phyloP scores from a whole-genome alignment of 2,888 invertebrate species.

The Phaonia tiefii region DNA sequence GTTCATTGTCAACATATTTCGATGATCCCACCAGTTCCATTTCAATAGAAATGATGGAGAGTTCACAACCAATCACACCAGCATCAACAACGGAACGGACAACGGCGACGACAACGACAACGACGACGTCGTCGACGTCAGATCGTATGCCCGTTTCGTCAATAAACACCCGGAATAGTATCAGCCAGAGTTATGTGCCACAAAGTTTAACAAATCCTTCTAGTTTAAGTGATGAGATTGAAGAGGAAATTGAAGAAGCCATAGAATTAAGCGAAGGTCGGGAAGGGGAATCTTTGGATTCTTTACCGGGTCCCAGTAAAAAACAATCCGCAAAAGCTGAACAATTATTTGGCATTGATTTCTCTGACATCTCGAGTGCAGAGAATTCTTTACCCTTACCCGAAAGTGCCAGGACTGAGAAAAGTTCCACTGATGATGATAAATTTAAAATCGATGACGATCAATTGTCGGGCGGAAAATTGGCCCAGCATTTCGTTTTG shows the following conservation, averaged over 20 bases:
- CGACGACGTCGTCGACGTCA: slow-evolving; percentile 64
- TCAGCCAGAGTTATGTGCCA: slow-evolving; percentile 74
- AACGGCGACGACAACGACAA: slow-evolving; percentile 53
- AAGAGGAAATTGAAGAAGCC: slow-evolving; percentile 80
- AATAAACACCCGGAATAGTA: slow-evolving; percentile 61
- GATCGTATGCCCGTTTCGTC: slow-evolving; percentile 54
- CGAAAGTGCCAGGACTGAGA: slow-evolving; percentile 51
- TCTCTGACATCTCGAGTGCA: slow-evolving; percentile 51
- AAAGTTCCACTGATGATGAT: slow-evolving; percentile 66
- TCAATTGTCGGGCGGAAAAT: slow-evolving; percentile 77
- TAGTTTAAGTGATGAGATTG: slow-evolving; percentile 68
- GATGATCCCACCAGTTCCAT: slow-evolving; percentile 77
- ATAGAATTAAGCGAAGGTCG: slow-evolving; percentile 77
- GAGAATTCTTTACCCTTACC: slow-evolving; percentile 24
- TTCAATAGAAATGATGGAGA: slow-evolving; percentile 76
- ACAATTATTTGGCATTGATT: slow-evolving; percentile 60
- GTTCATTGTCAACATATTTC: slow-evolving; percentile 71
- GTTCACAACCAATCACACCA: slow-evolving; percentile 61
- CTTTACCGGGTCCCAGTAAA: slow-evolving; percentile 65
- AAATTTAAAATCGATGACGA: slow-evolving; percentile 78
- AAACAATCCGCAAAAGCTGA: slow-evolving; percentile 14
- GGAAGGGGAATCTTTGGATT: slow-evolving; percentile 69
- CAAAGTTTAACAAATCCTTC: slow-evolving; percentile 54
- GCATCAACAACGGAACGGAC: slow-evolving; percentile 61
- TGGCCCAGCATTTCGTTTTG: slow-evolving; percentile 78